Conservation (phyloP, 2,797 vertebrate species). For the Megaceryle alcyon region DNA sequence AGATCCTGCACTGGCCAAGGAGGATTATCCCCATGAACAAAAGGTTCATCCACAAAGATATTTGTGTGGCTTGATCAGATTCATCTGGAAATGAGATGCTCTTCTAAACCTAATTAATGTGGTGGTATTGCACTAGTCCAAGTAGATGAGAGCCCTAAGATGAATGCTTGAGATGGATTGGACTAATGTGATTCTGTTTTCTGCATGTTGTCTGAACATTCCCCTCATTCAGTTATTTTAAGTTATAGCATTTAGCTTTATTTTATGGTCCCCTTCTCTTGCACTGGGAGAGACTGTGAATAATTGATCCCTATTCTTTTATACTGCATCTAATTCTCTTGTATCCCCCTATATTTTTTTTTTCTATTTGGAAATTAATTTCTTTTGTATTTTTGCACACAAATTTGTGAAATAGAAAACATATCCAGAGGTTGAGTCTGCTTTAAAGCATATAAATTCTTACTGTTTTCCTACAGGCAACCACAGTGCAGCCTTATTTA, state of each 20-base stretch:
- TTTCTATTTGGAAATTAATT: not conserved
- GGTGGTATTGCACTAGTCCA: not conserved
- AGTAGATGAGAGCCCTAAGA: not conserved
- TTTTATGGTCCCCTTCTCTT: not conserved
- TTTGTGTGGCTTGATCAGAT: not conserved
- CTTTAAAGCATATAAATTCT: not conserved
- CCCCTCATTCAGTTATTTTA: not conserved
- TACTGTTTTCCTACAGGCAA: not conserved
- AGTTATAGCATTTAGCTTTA: not conserved
- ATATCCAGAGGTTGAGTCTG: not conserved
- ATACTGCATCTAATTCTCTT: not conserved
- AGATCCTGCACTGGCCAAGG: not conserved
- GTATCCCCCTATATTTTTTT: not conserved
- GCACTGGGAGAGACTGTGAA: fast-evolving
- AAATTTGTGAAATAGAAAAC: not conserved
- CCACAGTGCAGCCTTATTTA: not conserved
- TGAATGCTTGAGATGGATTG: not conserved
- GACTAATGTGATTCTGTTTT: not conserved
- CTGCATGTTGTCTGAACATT: not conserved
- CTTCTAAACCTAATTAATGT: not conserved
- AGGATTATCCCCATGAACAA: not conserved
- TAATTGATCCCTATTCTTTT: not conserved
- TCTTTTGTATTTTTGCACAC: not conserved
- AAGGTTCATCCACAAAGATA: not conserved
- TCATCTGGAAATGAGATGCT: not conserved